These are phyloP conservation scores for Boulengeromyrus knoepffleri DNA, from an alignment of 2,113 vertebrate genomes.

Conservation along the genomic window DNA sequence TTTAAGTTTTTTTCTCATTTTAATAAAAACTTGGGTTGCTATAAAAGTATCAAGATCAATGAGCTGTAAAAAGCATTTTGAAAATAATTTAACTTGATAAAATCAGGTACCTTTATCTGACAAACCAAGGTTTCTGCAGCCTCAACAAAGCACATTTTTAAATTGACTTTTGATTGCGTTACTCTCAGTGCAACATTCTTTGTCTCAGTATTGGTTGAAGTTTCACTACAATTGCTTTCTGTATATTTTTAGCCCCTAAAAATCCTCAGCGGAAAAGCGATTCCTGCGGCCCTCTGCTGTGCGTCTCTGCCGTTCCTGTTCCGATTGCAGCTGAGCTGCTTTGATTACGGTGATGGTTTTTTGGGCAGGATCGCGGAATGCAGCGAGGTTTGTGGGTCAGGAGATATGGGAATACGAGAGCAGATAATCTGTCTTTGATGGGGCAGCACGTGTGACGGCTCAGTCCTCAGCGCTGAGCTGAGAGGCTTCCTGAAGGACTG, in stretches of 20 bases:
- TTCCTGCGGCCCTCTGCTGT: not conserved
- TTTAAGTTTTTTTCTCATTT: not conserved
- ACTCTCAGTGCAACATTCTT: not conserved
- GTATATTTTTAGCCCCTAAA: not conserved
- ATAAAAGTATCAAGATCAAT: not conserved
- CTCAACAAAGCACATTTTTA: not conserved
- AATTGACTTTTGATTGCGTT: not conserved
- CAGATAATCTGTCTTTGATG: conserved; percentile 5
- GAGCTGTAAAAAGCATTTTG: not conserved
- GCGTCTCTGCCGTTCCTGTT: not conserved
- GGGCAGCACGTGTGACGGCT: conserved; percentile 21
- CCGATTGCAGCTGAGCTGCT: not conserved
- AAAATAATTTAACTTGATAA: not conserved
- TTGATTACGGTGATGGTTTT: not conserved
- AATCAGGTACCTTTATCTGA: not conserved
- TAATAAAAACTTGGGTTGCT: not conserved
- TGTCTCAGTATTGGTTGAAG: not conserved
- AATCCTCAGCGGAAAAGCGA: not conserved
- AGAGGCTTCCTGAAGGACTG: not conserved
- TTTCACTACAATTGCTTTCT: not conserved
- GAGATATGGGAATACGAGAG: conserved; percentile 19
- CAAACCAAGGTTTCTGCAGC: not conserved
- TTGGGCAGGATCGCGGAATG: conserved; percentile 5
- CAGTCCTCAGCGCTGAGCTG: conserved; percentile 1
- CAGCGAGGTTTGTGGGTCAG: conserved; percentile 39